Percentiles rank a stretch among this genome's conserved stretches.
These are phyloP conservation scores for Yponomeuta sedellus DNA, from an alignment of 2,888 invertebrate genomes.

Conservation along the genomic window DNA sequence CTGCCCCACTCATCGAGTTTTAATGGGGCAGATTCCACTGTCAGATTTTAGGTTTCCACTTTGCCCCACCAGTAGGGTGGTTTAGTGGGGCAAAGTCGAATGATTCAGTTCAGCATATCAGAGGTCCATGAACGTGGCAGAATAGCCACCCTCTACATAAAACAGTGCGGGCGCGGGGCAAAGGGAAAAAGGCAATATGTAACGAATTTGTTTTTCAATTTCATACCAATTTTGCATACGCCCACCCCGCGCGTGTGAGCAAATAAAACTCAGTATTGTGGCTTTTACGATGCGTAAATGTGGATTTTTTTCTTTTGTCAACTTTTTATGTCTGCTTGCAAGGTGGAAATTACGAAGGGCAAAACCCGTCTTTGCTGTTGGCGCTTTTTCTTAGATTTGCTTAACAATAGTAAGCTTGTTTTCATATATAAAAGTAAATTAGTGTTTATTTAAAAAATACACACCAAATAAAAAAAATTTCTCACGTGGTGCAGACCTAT, in stretches of 20 bases:
- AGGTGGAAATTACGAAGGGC: slow-evolving; percentile 42
- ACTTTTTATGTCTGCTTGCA: slow-evolving; percentile 46
- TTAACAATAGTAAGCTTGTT: too few species aligned
- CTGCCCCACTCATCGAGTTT: too few species aligned
- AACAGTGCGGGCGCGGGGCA: slow-evolving; percentile 27
- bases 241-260: slow-evolving; percentile 47
- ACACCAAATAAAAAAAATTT: too few species aligned
- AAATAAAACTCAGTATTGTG: slow-evolving; percentile 67
- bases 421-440: too few species aligned
- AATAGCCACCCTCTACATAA: slow-evolving; percentile 36
- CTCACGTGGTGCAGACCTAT: too few species aligned
- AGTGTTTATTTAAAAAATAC: too few species aligned
- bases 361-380: neutral
- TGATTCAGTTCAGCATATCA: too few species aligned
- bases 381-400: neutral
- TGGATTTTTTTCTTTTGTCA: slow-evolving; percentile 43
- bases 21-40: too few species aligned
- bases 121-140: slow-evolving; percentile 21
- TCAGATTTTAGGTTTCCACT: too few species aligned
- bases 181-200: slow-evolving; percentile 73
- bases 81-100: too few species aligned
- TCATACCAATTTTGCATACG: slow-evolving; percentile 75
- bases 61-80: too few species aligned
- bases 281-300: slow-evolving; percentile 69
- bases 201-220: slow-evolving; percentile 77